Evolutionary conservation across 2,797 vertebrate genomes (phyloP).

Genomic region (Pantherophis vulpinus): DNA sequence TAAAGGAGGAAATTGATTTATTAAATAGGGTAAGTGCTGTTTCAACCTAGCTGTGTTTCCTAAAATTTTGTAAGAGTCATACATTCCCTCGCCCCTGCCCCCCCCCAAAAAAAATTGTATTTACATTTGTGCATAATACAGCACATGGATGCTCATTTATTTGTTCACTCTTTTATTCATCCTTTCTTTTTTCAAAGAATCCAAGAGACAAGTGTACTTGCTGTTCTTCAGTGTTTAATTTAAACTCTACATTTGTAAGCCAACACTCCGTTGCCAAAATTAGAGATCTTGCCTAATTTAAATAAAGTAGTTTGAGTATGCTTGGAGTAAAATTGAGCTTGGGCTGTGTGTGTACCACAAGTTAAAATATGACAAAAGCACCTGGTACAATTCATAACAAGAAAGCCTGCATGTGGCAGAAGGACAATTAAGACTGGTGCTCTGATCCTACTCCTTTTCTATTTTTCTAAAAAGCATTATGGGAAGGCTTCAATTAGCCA

Average conservation of each 20-base stretch:
- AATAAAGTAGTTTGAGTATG: not conserved
- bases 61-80: not conserved
- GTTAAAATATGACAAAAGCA: not conserved
- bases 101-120: not conserved
- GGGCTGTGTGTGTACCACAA: not conserved
- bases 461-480: not conserved
- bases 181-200: not conserved
- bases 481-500: not conserved
- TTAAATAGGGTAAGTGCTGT: slow-evolving; percentile 88
- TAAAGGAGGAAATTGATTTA: slow-evolving; percentile 95
- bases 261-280: not conserved
- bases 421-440: not conserved
- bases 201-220: not conserved
- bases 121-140: not conserved
- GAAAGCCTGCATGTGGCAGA: not conserved
- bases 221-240: not conserved
- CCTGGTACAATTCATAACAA: not conserved
- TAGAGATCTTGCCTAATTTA: not conserved
- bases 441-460: not conserved
- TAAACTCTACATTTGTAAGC: not conserved
- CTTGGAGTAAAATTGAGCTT: not conserved
- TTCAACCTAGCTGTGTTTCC: not conserved
- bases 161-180: not conserved
- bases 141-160: too few relatives aligned
- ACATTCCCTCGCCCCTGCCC: not conserved